These are phyloP conservation scores for Valencia hispanica DNA, from an alignment of 2,797 vertebrate genomes.

Conservation along the genomic window DNA sequence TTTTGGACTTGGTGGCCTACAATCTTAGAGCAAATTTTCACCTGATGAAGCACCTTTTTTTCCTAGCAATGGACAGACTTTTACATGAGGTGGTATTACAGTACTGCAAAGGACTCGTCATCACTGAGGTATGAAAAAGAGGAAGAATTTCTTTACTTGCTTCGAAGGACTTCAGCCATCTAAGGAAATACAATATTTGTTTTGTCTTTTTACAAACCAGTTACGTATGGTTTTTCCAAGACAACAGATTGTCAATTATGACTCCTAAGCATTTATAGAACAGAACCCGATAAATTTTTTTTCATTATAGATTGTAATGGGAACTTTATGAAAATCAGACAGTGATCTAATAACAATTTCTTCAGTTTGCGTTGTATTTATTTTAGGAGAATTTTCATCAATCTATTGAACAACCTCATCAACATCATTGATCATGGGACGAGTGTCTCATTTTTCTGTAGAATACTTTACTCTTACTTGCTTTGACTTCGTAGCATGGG, in stretches of 20 bases:
- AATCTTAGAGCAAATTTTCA: neutral
- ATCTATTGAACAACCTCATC: neutral
- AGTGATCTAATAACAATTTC: neutral
- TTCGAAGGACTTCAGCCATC: too few relatives aligned
- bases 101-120: neutral
- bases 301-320: neutral
- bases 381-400: neutral
- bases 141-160: neutral
- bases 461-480: neutral
- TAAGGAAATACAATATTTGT: neutral
- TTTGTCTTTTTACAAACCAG: neutral
- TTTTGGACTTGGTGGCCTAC: neutral
- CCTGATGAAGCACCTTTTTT: neutral
- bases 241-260: neutral
- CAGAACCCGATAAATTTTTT: neutral
- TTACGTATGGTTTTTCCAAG: neutral
- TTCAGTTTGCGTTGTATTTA: neutral
- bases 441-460: neutral
- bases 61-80: too few relatives aligned
- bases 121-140: neutral
- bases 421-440: neutral
- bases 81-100: neutral
- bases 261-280: too few relatives aligned
- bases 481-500: neutral
- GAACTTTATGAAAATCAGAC: neutral